Percentiles rank a stretch among this genome's conserved stretches.
Conservation (phyloP, 2,797 vertebrate genomes). For the Lutra lutra region DNA sequence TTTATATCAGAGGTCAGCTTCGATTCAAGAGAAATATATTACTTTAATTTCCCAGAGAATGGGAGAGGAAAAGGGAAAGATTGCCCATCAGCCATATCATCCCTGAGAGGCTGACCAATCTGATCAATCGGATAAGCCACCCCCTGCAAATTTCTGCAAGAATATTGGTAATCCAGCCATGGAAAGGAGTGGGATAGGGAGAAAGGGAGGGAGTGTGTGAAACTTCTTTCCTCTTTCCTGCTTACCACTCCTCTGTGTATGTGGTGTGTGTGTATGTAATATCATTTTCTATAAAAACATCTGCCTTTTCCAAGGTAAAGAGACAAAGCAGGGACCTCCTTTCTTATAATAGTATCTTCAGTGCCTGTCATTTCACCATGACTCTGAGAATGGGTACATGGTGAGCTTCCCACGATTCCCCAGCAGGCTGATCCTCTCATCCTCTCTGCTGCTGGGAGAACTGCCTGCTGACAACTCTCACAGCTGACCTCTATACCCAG, state of each 20-base stretch:
- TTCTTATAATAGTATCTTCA: neutral
- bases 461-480: neutral
- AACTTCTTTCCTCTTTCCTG: neutral
- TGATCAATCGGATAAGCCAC: neutral
- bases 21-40: neutral
- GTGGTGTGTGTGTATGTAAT: neutral
- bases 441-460: neutral
- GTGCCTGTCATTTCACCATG: neutral
- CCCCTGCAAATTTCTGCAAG: neutral
- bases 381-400: neutral
- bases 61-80: neutral
- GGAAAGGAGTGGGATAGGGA: neutral
- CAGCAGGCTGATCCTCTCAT: neutral
- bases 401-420: too few relatives aligned
- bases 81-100: neutral
- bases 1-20: neutral
- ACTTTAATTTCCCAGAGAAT: slow-evolving; percentile 9
- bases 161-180: neutral
- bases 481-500: neutral
- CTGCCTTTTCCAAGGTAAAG: neutral
- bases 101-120: neutral
- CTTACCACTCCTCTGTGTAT: neutral
- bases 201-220: neutral
- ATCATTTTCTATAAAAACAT: neutral
- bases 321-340: neutral